Base-by-base conservation (phyloP, 2,113 vertebrate genomes). In the Atlantisia rogersi region DNA sequence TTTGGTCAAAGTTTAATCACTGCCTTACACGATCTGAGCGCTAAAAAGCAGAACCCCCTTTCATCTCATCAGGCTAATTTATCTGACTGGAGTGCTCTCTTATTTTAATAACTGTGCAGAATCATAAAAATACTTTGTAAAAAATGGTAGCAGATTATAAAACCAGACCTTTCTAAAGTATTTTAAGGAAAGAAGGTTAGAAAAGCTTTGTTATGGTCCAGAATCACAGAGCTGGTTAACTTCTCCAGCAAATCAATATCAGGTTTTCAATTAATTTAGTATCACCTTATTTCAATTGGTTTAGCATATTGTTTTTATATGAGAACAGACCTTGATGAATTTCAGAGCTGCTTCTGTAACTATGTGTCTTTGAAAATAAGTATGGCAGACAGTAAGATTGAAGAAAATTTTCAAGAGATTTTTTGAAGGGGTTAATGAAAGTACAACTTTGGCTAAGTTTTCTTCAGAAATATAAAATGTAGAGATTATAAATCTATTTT, bases 1-100 rank as follows among this genome's bases (percentile, higher is more conserved):
- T 78, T 94, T 92, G 95, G 95, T 95, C 94, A 96, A 96, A 96
- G 95, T 96, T 94, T 96, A 96, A 96, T 96, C 86, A 87, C 89
- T 70, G 68, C 92, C 56, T 92, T 91, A 88, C 73, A 91, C 0
- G 70, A 91, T 79, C 75, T 80, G 86, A 95, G 70, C 82, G 90
- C 94, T 93, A 77, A 82, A 93, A 95, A 89, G 83, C 75, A 91
- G 31, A 92, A 40, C 48, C 91, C 56, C 63, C 87, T 96, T 97
- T 97, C 92, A 96, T 94, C 77, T 93, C 86, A 58, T 60, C 53
- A 87, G n/a, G 40, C 10, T 91, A 50, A 87, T 76, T 90, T 83
- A 90, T 60, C 64, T 48, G 18, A 82, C 32, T 81, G n/a, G 32
- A 81, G 29, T 64, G 48, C 21, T 92, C 16, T 12, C 25, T 48